phyloP scores from a whole-genome alignment of 2,113 vertebrate genomes.

The Lepus timidus region DNA sequence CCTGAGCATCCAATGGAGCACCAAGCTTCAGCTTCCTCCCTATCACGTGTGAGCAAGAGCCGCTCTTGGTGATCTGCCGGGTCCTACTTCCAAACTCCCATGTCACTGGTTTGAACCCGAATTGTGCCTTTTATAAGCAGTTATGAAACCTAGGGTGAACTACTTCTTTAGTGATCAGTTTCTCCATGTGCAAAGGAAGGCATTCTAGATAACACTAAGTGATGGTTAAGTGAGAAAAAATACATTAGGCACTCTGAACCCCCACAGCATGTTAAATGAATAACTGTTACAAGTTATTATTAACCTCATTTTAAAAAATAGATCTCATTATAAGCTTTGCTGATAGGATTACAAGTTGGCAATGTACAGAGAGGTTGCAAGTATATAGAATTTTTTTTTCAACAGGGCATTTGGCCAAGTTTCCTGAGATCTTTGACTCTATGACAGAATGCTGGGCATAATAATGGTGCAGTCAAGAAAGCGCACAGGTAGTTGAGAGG shows the following conservation, averaged over 20 bases:
- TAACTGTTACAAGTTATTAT: constrained; percentile 11
- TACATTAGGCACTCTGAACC: neutral
- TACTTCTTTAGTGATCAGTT: neutral
- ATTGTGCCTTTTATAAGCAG: neutral
- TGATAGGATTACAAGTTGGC: neutral
- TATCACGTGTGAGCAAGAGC: neutral
- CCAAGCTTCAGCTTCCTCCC: neutral
- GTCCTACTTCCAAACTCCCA: neutral
- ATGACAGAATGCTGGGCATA: neutral
- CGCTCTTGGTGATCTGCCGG: neutral
- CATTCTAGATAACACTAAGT: neutral
- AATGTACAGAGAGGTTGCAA: neutral
- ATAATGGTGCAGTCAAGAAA: neutral
- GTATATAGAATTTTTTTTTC: constrained; percentile 8
- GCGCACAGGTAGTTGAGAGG: neutral
- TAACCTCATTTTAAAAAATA: constrained; percentile 13
- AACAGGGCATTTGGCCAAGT: neutral
- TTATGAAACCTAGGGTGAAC: neutral
- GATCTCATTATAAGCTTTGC: neutral
- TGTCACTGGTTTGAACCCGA: neutral
- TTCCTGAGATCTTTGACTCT: neutral
- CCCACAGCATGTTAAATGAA: neutral
- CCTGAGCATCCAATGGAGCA: neutral
- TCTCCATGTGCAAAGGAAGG: constrained; percentile 14
- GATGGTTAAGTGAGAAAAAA: constrained; percentile 7